Evolutionary conservation across 2,888 invertebrate species (phyloP).

Genomic region (Melitaea athalia): DNA sequence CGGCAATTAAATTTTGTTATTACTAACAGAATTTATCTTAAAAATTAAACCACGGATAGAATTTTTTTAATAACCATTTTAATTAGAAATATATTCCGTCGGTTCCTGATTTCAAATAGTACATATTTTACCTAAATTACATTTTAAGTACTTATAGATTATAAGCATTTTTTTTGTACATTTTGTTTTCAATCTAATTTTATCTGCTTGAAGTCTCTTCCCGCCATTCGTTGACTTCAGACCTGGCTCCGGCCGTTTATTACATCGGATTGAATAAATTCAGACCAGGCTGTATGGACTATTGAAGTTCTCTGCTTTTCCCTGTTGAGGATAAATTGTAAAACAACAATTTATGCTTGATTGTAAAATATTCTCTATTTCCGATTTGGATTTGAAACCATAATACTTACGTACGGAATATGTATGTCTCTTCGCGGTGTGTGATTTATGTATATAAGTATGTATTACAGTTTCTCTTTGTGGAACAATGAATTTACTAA

Average conservation of each 20-base stretch:
- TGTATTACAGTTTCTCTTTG: not conserved
- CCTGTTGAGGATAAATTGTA: too few species aligned
- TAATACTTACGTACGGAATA: not conserved
- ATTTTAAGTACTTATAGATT: not conserved
- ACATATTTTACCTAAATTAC: constrained; percentile 1
- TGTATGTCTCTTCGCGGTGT: not conserved
- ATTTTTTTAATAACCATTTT: not conserved
- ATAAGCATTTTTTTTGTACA: too few species aligned
- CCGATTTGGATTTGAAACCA: not conserved
- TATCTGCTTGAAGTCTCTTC: too few species aligned
- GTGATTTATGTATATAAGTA: constrained; percentile 1
- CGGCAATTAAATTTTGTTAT: too few species aligned
- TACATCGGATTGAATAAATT: too few species aligned
- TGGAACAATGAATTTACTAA: constrained; percentile 10
- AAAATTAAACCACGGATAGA: not conserved
- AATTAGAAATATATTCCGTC: not conserved
- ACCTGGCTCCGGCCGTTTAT: too few species aligned
- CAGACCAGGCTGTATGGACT: too few species aligned
- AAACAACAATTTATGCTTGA: too few species aligned
- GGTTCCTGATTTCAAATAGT: not conserved
- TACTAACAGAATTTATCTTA: too few species aligned
- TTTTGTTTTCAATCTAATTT: too few species aligned
- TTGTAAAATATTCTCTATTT: not conserved
- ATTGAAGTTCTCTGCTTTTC: too few species aligned
- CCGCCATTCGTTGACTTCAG: too few species aligned